These are phyloP conservation scores for Cygnus atratus DNA, from an alignment of 2,113 vertebrate species.

Conservation along the genomic window DNA sequence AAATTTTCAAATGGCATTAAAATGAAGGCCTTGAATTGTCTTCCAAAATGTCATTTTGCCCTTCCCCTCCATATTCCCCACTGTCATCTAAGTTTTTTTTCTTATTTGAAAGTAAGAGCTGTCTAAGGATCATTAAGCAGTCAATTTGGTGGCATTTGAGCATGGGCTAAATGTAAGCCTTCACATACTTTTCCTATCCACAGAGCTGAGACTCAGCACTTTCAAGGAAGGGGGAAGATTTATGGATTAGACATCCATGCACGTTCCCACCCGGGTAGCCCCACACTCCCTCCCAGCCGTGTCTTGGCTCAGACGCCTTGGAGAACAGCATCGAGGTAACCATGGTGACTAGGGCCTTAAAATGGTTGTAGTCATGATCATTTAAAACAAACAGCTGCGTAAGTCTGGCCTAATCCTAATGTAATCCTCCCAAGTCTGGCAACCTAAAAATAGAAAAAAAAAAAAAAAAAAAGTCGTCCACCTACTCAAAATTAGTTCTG, in stretches of 20 bases:
- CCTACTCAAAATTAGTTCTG: background rate
- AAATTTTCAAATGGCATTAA: background rate
- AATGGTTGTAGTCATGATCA: background rate
- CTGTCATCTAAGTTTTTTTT: background rate
- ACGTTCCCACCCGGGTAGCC: background rate
- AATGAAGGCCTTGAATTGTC: background rate
- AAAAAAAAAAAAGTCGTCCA: background rate
- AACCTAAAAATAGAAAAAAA: background rate
- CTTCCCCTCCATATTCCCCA: background rate
- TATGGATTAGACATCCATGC: background rate
- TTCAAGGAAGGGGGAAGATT: background rate
- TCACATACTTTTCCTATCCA: background rate
- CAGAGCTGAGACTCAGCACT: background rate
- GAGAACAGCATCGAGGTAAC: slow-evolving; percentile 4
- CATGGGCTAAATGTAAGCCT: background rate
- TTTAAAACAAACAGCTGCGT: background rate
- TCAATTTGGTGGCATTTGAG: background rate
- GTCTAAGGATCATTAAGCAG: background rate
- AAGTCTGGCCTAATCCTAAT: slow-evolving; percentile 2
- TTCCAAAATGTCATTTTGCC: background rate
- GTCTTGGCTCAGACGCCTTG: background rate
- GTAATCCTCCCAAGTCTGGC: background rate
- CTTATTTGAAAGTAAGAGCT: background rate
- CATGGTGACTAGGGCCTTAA: slow-evolving; percentile 14
- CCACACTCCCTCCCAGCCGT: background rate